These are phyloP conservation scores for Morinoia aosen DNA, from an alignment of 2,888 invertebrate species.

Conservation along the genomic window DNA sequence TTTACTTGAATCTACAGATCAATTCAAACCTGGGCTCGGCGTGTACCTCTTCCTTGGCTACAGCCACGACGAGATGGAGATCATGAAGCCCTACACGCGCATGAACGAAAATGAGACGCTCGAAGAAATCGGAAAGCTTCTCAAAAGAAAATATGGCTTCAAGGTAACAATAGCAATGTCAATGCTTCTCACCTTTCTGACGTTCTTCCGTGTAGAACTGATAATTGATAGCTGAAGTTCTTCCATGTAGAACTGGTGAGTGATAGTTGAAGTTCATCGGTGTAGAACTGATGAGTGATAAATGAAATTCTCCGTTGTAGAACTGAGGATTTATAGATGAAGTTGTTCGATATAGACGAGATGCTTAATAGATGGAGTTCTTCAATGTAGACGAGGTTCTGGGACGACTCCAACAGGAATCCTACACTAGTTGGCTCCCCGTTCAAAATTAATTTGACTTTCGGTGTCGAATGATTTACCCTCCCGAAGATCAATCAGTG, in stretches of 20 bases:
- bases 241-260: neutral
- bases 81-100: conserved; percentile 86
- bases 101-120: conserved; percentile 80
- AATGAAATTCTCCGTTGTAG: no score
- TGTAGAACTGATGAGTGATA: no score
- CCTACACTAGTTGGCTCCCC: no score
- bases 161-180: conserved; percentile 50
- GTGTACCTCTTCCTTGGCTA: conserved; percentile 91
- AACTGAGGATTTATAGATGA: neutral
- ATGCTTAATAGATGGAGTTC: no score
- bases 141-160: conserved; percentile 61
- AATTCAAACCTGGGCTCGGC: conserved; percentile 85
- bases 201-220: neutral
- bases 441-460: no score
- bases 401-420: no score
- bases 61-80: conserved; percentile 88
- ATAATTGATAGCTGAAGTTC: neutral
- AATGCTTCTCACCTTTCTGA: neutral
- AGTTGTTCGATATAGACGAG: no score
- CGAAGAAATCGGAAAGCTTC: conserved; percentile 57
- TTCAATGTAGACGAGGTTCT: no score
- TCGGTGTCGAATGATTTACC: no score
- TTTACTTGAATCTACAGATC: conserved; percentile 73
- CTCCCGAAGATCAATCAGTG: no score
- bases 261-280: no score